A percentile compares a stretch with the other conserved stretches of the same genome.
These are phyloP conservation scores for Epinephelus awoara DNA, from an alignment of 2,797 vertebrate genomes.

Conservation along the genomic window DNA sequence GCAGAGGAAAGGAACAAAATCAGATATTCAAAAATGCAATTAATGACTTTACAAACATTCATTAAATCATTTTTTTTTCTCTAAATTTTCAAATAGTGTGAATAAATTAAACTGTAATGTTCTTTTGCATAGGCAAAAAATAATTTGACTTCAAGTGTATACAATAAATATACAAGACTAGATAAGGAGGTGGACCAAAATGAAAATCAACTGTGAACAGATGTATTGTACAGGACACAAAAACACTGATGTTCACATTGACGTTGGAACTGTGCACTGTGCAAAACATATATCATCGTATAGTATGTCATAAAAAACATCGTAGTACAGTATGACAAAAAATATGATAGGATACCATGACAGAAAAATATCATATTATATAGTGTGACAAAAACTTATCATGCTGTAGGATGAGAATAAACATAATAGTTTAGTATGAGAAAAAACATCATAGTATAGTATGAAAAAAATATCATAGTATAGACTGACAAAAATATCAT, in stretches of 20 bases:
- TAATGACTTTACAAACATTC: slow-evolving; percentile 79
- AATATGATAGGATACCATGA: no score
- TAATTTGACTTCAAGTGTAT: slow-evolving; percentile 81
- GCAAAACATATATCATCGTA: no score
- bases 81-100: slow-evolving; percentile 76
- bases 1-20: slow-evolving; percentile 57
- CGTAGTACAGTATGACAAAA: no score
- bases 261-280: slow-evolving; percentile 58
- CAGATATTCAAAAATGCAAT: slow-evolving; percentile 68
- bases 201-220: slow-evolving; percentile 51
- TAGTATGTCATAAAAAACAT: no score
- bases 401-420: no score
- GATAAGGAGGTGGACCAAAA: slow-evolving; percentile 49
- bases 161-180: slow-evolving; percentile 84
- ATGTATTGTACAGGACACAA: slow-evolving; percentile 55
- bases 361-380: no score
- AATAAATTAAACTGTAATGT: slow-evolving; percentile 86
- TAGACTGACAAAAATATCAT: no score
- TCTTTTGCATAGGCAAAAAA: slow-evolving; percentile 90
- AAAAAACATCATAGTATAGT: no score
- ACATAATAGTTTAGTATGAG: no score
- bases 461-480: no score
- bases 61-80: slow-evolving; percentile 68
- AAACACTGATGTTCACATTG: slow-evolving; percentile 73
- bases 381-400: no score